Evolutionary conservation across 2,888 invertebrate species (phyloP).

Genomic region (Candidula unifasciata): DNA sequence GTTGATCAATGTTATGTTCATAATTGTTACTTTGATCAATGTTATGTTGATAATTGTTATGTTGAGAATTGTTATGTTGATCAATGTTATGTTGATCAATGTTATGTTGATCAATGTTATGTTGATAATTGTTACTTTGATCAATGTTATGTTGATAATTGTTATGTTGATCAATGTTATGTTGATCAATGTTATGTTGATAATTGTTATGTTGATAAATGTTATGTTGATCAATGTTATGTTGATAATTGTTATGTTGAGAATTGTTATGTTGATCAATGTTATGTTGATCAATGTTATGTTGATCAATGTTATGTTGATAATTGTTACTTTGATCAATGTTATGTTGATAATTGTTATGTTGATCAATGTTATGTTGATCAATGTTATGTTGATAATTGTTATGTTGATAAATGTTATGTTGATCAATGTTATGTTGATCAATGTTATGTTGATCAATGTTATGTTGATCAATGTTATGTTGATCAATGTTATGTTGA

Average conservation of each 20-base stretch:
- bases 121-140: too few relatives aligned
- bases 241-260: too few relatives aligned
- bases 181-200: not conserved
- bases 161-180: not conserved
- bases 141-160: too few relatives aligned
- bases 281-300: not conserved
- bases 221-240: not conserved
- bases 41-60: too few relatives aligned
- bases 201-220: too few relatives aligned
- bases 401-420: too few relatives aligned
- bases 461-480: not conserved
- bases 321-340: too few relatives aligned
- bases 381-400: not conserved
- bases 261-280: too few relatives aligned
- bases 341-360: too few relatives aligned
- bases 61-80: too few relatives aligned
- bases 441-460: not conserved
- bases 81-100: not conserved
- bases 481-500: not conserved
- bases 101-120: not conserved
- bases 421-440: not conserved
- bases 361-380: not conserved
- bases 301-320: not conserved
- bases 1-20: not conserved
- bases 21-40: too few relatives aligned